Conservation (phyloP, 2,797 vertebrate genomes). For the Ctenopoma kingsleyae region DNA sequence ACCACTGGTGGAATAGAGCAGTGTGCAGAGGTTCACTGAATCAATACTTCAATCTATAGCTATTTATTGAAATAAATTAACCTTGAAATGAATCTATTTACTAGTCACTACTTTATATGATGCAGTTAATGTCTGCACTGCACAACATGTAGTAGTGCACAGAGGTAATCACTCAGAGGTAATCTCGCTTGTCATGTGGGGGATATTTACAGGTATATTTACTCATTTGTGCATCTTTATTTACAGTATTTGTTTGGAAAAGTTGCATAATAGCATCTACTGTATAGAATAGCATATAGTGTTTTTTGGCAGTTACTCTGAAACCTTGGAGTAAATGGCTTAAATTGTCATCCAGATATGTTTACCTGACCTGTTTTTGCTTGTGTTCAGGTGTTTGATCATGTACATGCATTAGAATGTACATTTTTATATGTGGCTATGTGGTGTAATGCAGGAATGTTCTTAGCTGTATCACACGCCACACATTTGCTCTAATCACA, state of each 20-base stretch:
- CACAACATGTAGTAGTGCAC: neutral
- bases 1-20: too few relatives aligned
- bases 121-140: constrained; percentile 6
- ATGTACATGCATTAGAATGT: constrained; percentile 9
- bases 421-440: constrained; percentile 10
- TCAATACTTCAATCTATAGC: neutral
- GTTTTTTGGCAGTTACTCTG: too few relatives aligned
- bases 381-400: constrained; percentile 16
- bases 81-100: constrained; percentile 3
- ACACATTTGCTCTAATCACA: constrained; percentile 81
- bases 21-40: neutral
- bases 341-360: neutral
- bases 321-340: too few relatives aligned
- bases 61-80: constrained; percentile 13
- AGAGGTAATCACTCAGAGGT: too few relatives aligned
- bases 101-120: constrained; percentile 4
- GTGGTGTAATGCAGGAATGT: constrained; percentile 73
- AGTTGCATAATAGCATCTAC: too few relatives aligned
- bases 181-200: neutral
- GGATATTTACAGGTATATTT: neutral
- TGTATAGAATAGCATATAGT: neutral
- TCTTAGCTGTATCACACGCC: constrained; percentile 79
- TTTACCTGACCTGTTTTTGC: neutral
- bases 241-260: neutral
- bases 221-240: neutral